Evolutionary conservation across 2,113 vertebrate genomes (phyloP).

Genomic region (Carassius gibelio): DNA sequence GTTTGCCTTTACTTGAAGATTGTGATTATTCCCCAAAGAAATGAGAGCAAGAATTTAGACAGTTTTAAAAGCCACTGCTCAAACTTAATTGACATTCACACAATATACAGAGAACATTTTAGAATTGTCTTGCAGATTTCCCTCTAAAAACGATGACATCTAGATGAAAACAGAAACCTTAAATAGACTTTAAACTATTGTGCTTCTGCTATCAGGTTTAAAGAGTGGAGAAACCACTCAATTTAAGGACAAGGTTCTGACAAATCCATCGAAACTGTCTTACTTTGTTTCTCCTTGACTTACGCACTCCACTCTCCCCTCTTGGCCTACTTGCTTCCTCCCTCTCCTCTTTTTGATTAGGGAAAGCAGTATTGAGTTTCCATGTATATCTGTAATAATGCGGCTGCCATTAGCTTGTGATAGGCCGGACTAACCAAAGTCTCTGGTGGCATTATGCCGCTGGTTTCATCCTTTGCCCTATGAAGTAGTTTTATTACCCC

Average conservation of each 20-base stretch:
- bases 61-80: no score
- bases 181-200: background rate
- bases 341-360: conserved; percentile 37
- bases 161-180: background rate
- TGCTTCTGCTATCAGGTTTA: background rate
- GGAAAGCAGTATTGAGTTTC: conserved; percentile 42
- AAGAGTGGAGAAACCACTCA: background rate
- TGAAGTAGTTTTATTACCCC: conserved; percentile 28
- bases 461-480: conserved; percentile 41
- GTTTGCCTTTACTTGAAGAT: no score
- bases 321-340: conserved; percentile 39
- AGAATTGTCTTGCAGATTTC: background rate
- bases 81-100: background rate
- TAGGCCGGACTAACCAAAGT: conserved; percentile 34
- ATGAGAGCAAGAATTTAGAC: no score
- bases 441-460: conserved; percentile 23
- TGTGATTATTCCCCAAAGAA: no score
- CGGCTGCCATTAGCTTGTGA: conserved; percentile 44
- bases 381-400: conserved; percentile 44
- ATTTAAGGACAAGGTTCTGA: conserved; percentile 66
- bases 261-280: conserved; percentile 53
- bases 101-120: background rate
- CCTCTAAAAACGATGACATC: background rate
- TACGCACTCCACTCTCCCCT: conserved; percentile 19
- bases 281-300: conserved; percentile 30